Percentiles rank a stretch among this genome's conserved stretches.
Evolutionary conservation across 2,797 vertebrate species (phyloP).

Genomic region (Antrozous pallidus): DNA sequence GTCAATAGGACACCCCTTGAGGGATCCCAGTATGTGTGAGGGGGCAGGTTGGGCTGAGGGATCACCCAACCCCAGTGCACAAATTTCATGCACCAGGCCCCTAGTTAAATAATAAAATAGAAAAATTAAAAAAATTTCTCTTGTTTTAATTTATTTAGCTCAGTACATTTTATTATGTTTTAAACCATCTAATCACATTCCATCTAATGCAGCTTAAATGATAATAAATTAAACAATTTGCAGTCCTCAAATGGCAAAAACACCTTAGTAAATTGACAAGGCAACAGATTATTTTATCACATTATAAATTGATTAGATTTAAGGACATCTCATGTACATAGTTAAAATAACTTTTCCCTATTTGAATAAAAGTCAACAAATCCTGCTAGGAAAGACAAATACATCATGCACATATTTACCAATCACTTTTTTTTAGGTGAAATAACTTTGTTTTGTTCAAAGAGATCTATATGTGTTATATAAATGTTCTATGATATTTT

Average conservation of each 20-base stretch:
- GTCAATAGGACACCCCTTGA: no score
- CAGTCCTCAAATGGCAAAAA: slow-evolving; percentile 72
- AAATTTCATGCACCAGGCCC: no score
- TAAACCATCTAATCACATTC: not conserved
- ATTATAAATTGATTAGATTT: slow-evolving; percentile 65
- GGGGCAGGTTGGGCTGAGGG: no score
- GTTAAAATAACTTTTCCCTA: slow-evolving; percentile 55
- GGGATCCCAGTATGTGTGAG: no score
- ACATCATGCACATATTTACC: not conserved
- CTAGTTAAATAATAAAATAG: no score
- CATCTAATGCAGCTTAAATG: slow-evolving; percentile 65
- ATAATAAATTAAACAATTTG: slow-evolving; percentile 77
- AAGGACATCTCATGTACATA: slow-evolving; percentile 66
- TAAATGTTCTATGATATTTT: slow-evolving; percentile 51
- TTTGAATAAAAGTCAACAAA: slow-evolving; percentile 67
- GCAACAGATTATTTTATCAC: slow-evolving; percentile 63
- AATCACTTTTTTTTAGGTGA: slow-evolving; percentile 62
- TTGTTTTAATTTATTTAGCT: not conserved
- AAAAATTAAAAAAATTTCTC: not conserved
- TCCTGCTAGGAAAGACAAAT: not conserved
- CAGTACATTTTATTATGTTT: not conserved
- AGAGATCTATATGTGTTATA: not conserved
- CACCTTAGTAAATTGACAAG: slow-evolving; percentile 46
- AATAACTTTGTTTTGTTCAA: slow-evolving; percentile 52
- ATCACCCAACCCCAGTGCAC: no score